Evolutionary conservation across 2,113 vertebrate genomes (phyloP), one percentile per base, ranked within the genome.

Genomic region (Ploceus nigricollis): DNA sequence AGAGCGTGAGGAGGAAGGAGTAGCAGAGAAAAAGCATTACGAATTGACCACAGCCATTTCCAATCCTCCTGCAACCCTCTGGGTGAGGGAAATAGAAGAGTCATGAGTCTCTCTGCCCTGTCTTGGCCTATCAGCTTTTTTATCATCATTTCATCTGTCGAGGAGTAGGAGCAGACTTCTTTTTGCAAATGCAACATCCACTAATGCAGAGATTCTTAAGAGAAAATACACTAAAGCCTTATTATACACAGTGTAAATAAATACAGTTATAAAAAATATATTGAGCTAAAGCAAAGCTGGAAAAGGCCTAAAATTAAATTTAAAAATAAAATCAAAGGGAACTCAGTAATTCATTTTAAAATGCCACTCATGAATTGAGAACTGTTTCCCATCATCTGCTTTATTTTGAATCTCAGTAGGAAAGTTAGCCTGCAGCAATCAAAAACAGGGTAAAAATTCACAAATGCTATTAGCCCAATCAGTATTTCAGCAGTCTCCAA

Each of bases 321-420:
- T 84, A 76, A 97, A 97, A 96, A 92, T 51, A 84, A 93, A 97
- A 94, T 94, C 84, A 97, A 82, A 68, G 48, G 79, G 28, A 88
- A 95, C 60, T 69, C 73, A 85, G 71, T 82, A 89, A 95, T 87
- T 79, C 3, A 93, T 78, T 92, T 65, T 44, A 48, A 82, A 70
- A 94, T 50, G 50, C 23, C 30, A 94, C 57, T 61, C 58, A 30
- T 76, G 9, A 87, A 76, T 89, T 72, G 33, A 94, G 56, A 90
- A 90, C 50, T 35, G 28, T 61, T 65, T 90, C 65, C 71, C 44
- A 94, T 95, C 56, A 75, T 72, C 51, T 77, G 65, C 80, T 96
- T 91, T 79, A 81, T 95, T 97, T 96, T 97, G 66, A 95, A 68
- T 94, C 82, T 95, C 73, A 58, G 65, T 83, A 60, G 54, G 78